Percentiles rank a stretch among this genome's conserved stretches.
These are phyloP conservation scores for Papilio machaon DNA, from an alignment of 1,140 invertebrate species.

Conservation along the genomic window DNA sequence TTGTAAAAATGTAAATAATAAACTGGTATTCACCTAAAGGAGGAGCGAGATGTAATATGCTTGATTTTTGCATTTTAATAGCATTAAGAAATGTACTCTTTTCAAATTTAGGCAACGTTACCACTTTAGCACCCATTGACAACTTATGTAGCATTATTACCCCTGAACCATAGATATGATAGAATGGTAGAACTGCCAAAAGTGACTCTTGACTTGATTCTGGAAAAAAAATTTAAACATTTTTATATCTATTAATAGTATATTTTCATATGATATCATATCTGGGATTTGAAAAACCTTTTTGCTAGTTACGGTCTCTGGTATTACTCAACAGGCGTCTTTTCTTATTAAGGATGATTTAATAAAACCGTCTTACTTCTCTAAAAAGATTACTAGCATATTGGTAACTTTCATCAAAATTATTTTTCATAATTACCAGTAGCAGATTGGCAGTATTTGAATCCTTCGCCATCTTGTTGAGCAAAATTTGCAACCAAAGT, in stretches of 20 bases:
- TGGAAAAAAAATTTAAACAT: background rate
- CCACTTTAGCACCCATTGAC: constrained; percentile 83
- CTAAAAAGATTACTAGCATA: too few relatives aligned
- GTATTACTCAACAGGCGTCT: background rate
- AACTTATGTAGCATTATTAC: constrained; percentile 82
- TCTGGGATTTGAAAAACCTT: too few relatives aligned
- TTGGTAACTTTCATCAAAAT: background rate
- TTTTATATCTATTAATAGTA: too few relatives aligned
- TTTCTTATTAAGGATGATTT: background rate
- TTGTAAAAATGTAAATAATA: constrained; percentile 72
- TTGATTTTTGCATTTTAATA: constrained; percentile 82
- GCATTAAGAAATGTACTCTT: constrained; percentile 83
- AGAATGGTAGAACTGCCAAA: constrained; percentile 89
- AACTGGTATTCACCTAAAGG: constrained; percentile 82
- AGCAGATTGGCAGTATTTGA: constrained; percentile 56
- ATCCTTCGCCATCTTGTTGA: constrained; percentile 61
- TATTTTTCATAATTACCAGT: constrained; percentile 47
- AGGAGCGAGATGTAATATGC: constrained; percentile 83
- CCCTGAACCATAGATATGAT: constrained; percentile 92
- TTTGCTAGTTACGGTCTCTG: background rate
- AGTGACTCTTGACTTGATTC: constrained; percentile 80
- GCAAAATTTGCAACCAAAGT: constrained; percentile 82
- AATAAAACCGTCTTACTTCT: background rate
- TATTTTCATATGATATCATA: too few relatives aligned
- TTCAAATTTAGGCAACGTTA: constrained; percentile 89